Evolutionary conservation across 2,797 vertebrate species (phyloP).

Genomic region (Gymnocypris eckloni): DNA sequence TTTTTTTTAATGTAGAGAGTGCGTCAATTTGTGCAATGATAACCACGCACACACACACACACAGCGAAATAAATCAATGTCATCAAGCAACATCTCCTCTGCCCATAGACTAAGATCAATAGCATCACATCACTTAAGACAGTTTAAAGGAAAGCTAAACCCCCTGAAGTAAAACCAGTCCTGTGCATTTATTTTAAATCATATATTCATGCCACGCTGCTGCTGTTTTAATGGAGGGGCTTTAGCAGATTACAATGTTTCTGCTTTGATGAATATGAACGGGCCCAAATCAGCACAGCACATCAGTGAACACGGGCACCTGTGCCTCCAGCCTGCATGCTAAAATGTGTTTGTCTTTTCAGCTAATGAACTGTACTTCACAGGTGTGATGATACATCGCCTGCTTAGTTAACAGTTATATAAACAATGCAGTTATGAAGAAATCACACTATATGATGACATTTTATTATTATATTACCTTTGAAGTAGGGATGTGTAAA

Average conservation of each 20-base stretch:
- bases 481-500: background rate
- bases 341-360: conserved; percentile 34
- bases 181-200: conserved; percentile 34
- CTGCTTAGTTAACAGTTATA: background rate
- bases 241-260: conserved; percentile 37
- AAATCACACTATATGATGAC: background rate
- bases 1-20: no score
- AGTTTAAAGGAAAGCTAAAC: conserved; percentile 16
- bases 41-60: no score
- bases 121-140: conserved; percentile 30
- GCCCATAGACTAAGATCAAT: conserved; percentile 36
- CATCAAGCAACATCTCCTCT: conserved; percentile 30
- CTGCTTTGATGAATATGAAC: conserved; percentile 40
- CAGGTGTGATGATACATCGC: background rate
- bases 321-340: conserved; percentile 12
- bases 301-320: conserved; percentile 27
- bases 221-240: conserved; percentile 13
- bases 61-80: conserved; percentile 26
- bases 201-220: background rate
- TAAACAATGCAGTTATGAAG: background rate
- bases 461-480: background rate
- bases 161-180: conserved; percentile 31
- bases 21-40: no score
- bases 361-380: conserved; percentile 10
- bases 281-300: conserved; percentile 29